Percentiles rank a stretch among this genome's conserved stretches.
These are phyloP conservation scores for Pleuronectes platessa DNA, from an alignment of 2,113 vertebrate genomes.

Conservation along the genomic window DNA sequence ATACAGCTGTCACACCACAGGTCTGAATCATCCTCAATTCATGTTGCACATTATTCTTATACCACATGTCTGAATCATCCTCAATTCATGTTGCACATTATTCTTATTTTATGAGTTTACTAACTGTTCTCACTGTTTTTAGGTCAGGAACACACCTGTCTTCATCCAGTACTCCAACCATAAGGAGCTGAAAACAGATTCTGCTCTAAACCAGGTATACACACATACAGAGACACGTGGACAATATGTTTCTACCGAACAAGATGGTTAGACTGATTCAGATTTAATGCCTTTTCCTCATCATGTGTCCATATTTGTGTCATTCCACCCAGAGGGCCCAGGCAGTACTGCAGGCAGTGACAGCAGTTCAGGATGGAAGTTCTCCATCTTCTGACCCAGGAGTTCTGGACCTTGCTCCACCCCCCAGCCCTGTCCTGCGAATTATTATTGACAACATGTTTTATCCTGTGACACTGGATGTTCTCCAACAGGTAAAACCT, in stretches of 20 bases:
- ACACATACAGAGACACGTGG: background rate
- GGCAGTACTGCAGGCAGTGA: conserved; percentile 96
- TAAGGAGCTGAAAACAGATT: conserved; percentile 98
- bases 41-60: background rate
- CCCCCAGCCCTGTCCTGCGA: conserved; percentile 95
- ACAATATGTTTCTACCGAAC: background rate
- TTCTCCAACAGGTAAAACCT: conserved; percentile 94
- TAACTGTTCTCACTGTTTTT: conserved; percentile 80
- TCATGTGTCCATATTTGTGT: background rate
- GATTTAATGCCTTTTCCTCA: background rate
- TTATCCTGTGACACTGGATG: conserved; percentile 97
- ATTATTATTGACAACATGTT: conserved; percentile 99
- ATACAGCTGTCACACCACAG: conserved; percentile 95
- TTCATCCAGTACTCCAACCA: conserved; percentile 99
- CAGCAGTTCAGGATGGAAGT: conserved; percentile 94
- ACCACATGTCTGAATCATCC: conserved; percentile 78
- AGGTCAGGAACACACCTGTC: conserved; percentile 95
- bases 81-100: background rate
- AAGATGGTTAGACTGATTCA: background rate
- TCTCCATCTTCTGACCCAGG: conserved; percentile 91
- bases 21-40: conserved; percentile 85
- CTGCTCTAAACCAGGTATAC: conserved; percentile 88
- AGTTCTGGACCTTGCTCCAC: conserved; percentile 91
- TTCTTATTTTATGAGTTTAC: background rate
- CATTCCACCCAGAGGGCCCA: conserved; percentile 88